Evolutionary conservation across 2,113 vertebrate species (phyloP), one percentile per base, ranked within the genome.

Genomic region (Anser brachyrhynchus): DNA sequence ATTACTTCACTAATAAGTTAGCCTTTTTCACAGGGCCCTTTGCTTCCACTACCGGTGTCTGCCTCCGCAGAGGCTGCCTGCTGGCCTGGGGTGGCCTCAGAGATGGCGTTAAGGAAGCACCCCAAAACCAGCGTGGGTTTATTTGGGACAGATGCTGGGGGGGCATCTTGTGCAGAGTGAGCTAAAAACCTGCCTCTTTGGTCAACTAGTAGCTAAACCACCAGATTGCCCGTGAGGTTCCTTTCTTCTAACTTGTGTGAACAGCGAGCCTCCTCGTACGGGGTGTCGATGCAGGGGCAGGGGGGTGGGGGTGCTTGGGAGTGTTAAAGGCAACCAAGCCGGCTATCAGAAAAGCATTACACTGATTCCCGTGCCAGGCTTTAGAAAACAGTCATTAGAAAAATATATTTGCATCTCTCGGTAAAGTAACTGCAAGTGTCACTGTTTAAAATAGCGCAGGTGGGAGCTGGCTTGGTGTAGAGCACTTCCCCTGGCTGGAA

Each of bases 1-100:
- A 97, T 97, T 97, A 83, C 72, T 94, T 72, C 49, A 11, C 43
- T 94, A 78, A 96, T 80, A 61, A 85, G 79, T 57, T 25, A 25
- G 55, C 64, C 73, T 85, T 49, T 76, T 96, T 74, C 74, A 1
- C 0, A 8, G 73, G 52, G 39, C 57, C 91, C 66, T 55, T n/a
- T 17, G 76, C 89, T 94, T 57, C 46, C 91, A 18, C 89, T 89
- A 84, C 28, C 12, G 74, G n/a, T 23, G 21, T 58, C 59, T 90
- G 57, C 13, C 57, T 31, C 69, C 21, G 66, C 84, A 12, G 54
- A 11, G 37, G 31, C 41, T 44, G 29, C n/a, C 1, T 52, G 11
- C 76, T 20, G 37, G 51, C 57, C 86, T 33, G 62, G 51, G 43
- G 19, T 79, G n/a, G 54, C 51, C 70, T 18, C 23, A 74, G 90